Conservation (phyloP, 2,888 invertebrate species). For the Nomada fabriciana region DNA sequence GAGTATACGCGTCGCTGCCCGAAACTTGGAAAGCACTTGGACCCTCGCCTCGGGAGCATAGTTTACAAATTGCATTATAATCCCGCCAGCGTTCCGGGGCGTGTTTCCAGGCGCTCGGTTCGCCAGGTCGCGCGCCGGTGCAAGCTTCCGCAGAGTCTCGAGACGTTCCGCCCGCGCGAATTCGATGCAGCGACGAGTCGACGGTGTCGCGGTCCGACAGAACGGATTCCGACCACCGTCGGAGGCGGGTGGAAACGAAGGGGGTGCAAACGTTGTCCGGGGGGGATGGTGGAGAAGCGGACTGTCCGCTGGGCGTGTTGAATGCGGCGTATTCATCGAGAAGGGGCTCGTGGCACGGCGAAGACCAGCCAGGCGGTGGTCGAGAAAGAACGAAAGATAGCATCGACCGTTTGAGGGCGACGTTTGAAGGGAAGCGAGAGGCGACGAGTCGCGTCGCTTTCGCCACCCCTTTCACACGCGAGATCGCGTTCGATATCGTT, state of each 20-base stretch:
- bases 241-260: neutral
- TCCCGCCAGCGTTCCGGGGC: conserved; percentile 72
- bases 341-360: conserved; percentile 36
- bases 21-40: conserved; percentile 66
- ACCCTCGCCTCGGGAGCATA: conserved; percentile 61
- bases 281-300: conserved; percentile 33
- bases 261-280: neutral
- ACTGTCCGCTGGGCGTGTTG: conserved; percentile 46
- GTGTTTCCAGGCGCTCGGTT: neutral
- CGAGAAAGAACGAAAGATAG: conserved; percentile 66
- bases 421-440: conserved; percentile 63
- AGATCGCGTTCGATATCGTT: conserved; percentile 60
- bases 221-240: neutral
- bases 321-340: conserved; percentile 64
- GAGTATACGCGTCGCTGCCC: conserved; percentile 56
- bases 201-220: neutral
- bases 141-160: no score
- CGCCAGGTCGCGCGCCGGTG: no score
- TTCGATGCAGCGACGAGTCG: neutral
- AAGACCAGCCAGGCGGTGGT: conserved; percentile 16
- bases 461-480: neutral
- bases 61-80: conserved; percentile 76
- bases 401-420: conserved; percentile 66
- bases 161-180: no score
- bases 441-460: conserved; percentile 33